Evolutionary conservation across 2,888 invertebrate genomes (phyloP).

Genomic region (Myathropa florea): DNA sequence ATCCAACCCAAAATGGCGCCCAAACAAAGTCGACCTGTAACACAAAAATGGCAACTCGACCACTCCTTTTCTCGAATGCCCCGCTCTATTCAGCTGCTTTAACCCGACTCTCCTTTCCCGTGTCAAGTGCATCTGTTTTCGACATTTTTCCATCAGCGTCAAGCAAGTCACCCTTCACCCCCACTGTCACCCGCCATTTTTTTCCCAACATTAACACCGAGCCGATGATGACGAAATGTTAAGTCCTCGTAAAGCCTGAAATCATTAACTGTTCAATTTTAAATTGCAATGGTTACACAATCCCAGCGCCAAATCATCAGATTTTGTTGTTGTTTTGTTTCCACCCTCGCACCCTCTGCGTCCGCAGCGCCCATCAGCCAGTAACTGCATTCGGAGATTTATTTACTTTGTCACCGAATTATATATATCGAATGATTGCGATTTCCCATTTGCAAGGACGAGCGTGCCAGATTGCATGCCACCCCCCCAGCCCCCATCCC

Average conservation of each 20-base stretch:
- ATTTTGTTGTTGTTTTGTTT: slow-evolving; percentile 9
- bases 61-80: too few species aligned
- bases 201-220: too few species aligned
- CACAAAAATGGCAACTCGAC: too few species aligned
- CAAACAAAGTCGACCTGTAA: too few species aligned
- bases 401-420: slow-evolving; percentile 61
- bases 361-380: not conserved
- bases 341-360: not conserved
- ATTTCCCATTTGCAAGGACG: slow-evolving; percentile 40
- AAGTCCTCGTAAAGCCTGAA: not conserved
- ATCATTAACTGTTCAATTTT: slow-evolving; percentile 30
- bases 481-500: not conserved
- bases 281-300: slow-evolving; percentile 16
- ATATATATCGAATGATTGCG: slow-evolving; percentile 55
- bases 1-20: too few species aligned
- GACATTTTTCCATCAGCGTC: too few species aligned
- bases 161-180: too few species aligned
- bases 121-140: too few species aligned
- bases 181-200: too few species aligned
- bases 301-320: slow-evolving; percentile 36
- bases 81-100: too few species aligned
- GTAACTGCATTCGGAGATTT: slow-evolving; percentile 22
- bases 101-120: too few species aligned
- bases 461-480: not conserved
- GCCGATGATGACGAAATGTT: too few species aligned